A percentile compares a stretch with the other conserved stretches of the same genome.
These are phyloP conservation scores for Bufotes viridis DNA, from an alignment of 2,797 vertebrate genomes.

Conservation along the genomic window DNA sequence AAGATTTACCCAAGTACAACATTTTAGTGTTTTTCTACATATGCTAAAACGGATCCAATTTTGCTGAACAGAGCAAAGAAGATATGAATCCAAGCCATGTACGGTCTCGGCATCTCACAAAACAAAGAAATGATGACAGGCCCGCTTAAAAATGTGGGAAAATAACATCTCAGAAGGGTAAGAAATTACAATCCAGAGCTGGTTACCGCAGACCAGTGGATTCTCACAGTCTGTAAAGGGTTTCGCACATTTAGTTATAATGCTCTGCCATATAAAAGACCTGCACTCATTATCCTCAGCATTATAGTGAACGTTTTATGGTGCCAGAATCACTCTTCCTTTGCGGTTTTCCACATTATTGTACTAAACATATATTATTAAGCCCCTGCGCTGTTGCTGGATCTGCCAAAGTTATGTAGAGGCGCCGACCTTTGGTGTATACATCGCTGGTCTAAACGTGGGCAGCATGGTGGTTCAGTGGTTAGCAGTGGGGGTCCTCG, in stretches of 20 bases:
- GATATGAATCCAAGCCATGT: constrained; percentile 50
- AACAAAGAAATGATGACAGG: constrained; percentile 48
- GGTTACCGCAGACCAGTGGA: not conserved
- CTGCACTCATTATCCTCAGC: not conserved
- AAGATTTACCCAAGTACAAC: constrained; percentile 21
- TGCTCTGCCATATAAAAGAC: constrained; percentile 41
- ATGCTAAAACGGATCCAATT: constrained; percentile 19
- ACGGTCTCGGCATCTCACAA: constrained; percentile 43
- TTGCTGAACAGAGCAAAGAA: not conserved
- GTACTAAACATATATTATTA: no score
- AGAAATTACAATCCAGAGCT: constrained; percentile 6
- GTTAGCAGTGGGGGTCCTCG: no score
- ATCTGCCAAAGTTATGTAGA: no score
- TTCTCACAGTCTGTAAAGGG: constrained; percentile 49
- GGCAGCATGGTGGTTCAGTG: no score
- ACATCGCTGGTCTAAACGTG: no score
- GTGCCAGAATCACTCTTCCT: no score
- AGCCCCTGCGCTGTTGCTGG: no score
- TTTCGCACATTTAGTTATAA: not conserved
- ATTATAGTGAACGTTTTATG: no score
- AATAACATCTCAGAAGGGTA: constrained; percentile 46
- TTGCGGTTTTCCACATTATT: no score
- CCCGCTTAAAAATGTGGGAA: constrained; percentile 53
- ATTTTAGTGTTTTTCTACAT: constrained; percentile 30
- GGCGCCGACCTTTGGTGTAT: no score